Base-by-base conservation (phyloP, 2,888 invertebrate species). In the Linnaemya vulpina region DNA sequence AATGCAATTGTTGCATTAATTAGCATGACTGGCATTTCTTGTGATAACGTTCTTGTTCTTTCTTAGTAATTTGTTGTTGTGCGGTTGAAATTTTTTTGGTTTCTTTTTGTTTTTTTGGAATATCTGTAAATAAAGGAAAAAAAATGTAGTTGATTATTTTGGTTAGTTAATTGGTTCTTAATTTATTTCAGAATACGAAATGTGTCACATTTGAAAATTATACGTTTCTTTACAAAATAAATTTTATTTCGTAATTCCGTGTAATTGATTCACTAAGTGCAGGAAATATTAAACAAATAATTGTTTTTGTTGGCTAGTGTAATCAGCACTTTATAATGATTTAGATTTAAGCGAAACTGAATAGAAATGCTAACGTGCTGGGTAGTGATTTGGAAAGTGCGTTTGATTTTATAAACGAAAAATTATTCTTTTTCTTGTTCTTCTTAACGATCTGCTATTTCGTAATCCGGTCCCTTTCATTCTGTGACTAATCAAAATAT, bases 51-150 rank as follows among this genome's bases (percentile, higher is more conserved):
- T 63, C 7, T 43, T 20, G 58, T 38, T 51, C 40, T 67, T 43
- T 46, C 15, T 71, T 65, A 53, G 40, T 20, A 38, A 17, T 43
- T 40, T 13, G 22, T 51, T n/a, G 11, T 70, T 63, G 46, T 20
- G 46, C 17, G 4, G 38, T 60, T 8, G 60, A 60, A n/a, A 60
- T n/a, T 10, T 70, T 46, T 22, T 30, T 22, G 30, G 20, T 75
- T 75, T 46, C 46, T 2, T 0, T 55, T 30, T 63, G 43, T n/a
- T 80, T 35, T 80, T 35, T 60, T 3, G n/a, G 53, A 55, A 74
- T 78, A 84, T 82, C 87, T 86, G 80, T 51, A 87, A 87, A 22
- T 30, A 43, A 70, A 74, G 40, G 30, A 53, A 78, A 8, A 43
- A 46, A 78, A n/a, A 73, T 55, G 58, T 8, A 67, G 40, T 15